Percentiles rank a stretch among this genome's conserved stretches.
phyloP scores from a whole-genome alignment of 2,797 vertebrate genomes.

The Tragopan temminckii region DNA sequence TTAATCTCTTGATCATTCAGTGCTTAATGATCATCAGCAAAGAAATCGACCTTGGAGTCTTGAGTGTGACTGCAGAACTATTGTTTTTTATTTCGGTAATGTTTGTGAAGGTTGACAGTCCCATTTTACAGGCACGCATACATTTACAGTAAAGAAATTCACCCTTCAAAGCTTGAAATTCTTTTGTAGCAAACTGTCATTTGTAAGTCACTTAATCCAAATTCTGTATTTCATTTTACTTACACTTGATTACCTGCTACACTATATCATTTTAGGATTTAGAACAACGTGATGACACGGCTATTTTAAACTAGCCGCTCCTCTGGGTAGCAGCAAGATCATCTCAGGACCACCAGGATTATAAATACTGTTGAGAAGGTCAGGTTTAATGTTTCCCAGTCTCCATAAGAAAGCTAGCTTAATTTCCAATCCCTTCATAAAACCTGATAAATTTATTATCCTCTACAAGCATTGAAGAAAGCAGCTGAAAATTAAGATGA shows the following conservation, averaged over 20 bases:
- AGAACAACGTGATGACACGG: slow-evolving; percentile 44
- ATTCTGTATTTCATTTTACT: slow-evolving; percentile 11
- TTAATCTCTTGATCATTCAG: slow-evolving; percentile 46
- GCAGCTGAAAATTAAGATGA: slow-evolving; percentile 58
- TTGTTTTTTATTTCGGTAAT: neutral
- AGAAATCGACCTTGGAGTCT: slow-evolving; percentile 23
- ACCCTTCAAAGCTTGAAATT: neutral
- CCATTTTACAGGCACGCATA: neutral
- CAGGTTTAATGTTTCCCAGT: slow-evolving; percentile 81
- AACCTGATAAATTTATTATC: slow-evolving; percentile 59
- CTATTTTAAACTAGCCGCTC: slow-evolving; percentile 77
- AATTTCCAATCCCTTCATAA: slow-evolving; percentile 57
- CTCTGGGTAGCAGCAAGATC: slow-evolving; percentile 62
- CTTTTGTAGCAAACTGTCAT: neutral
- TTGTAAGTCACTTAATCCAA: neutral
- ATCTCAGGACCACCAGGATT: slow-evolving; percentile 73
- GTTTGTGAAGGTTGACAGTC: neutral
- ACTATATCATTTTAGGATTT: slow-evolving; percentile 19
- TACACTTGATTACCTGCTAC: neutral
- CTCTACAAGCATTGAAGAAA: slow-evolving; percentile 36
- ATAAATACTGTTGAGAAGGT: slow-evolving; percentile 83
- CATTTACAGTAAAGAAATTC: neutral
- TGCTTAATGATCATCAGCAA: neutral
- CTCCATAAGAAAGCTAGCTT: slow-evolving; percentile 74
- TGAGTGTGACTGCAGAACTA: neutral